Base-by-base conservation (phyloP, 2,888 invertebrate genomes). In the Agonopterix arenella region DNA sequence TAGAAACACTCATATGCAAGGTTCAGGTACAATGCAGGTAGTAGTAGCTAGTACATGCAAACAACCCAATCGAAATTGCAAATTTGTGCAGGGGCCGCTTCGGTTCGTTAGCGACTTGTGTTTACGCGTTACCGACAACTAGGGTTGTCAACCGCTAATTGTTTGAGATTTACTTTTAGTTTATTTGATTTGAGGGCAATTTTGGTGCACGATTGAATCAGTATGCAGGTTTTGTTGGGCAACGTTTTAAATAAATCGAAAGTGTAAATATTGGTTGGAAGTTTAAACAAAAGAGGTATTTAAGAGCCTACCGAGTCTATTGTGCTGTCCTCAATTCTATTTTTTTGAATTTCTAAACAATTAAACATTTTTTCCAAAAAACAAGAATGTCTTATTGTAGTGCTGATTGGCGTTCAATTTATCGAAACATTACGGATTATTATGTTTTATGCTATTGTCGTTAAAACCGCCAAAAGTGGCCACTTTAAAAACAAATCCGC, bases 21-120 rank as follows among this genome's bases (percentile, higher is more conserved):
- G 28, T 28, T 28, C 28, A 57, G 56, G 58, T 52, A 68, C 65
- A 68, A 70, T 71, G 70, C 69, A 78, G 70, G 73, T 75, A 80
- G 28, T 28, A 28, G 28, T 7, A 28, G 28, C 28, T 28, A 28
- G 28, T 28, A 44, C 48, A 74, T 68, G 77, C 75, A 77, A 81
- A 76, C 78, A 75, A 70, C 73, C 46, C 84, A 89, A 88, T 89
- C 84, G 86, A 88, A 88, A 86, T 88, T 89, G 88, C 86, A 89
- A 88, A 88, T 89, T 84, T 84, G 85, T 84, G 86, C 85, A 86
- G 83, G 84, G 81, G 78, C 82, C 75, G 80, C 73, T 69, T 70
- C 77, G 85, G 84, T 89, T 89, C 88, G 88, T 89, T 89, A 89
- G 84, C 78, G 80, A 83, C 83, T 83, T 84, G 84, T 88, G 85